Percentiles rank a stretch among this genome's conserved stretches.
Evolutionary conservation across 1,140 invertebrate genomes (phyloP).

Genomic region (Drosophila ficusphila): DNA sequence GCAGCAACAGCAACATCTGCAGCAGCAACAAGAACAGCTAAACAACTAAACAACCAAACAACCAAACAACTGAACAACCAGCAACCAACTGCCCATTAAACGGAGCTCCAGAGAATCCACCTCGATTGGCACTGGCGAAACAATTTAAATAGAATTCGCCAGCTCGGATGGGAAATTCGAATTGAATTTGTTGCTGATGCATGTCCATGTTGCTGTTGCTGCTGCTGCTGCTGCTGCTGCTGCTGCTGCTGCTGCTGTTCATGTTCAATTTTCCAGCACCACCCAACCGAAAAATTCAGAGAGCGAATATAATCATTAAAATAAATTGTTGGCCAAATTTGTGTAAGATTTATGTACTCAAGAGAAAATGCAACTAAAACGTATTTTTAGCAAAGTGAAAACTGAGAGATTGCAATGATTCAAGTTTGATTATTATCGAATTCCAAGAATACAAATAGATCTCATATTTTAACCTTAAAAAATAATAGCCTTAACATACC

Average conservation of each 20-base stretch:
- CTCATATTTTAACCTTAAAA: too few species aligned
- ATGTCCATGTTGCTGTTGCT: constrained; percentile 30
- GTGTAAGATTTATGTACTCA: neutral
- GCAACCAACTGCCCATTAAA: constrained; percentile 55
- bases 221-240: too few species aligned
- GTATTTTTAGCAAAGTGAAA: neutral
- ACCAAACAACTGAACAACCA: constrained; percentile 3
- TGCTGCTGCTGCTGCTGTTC: too few species aligned
- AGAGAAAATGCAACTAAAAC: neutral
- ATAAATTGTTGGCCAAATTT: neutral
- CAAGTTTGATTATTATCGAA: too few species aligned
- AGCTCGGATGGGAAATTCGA: constrained; percentile 54
- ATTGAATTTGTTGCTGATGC: constrained; percentile 55
- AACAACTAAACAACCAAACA: neutral
- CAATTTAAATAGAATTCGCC: constrained; percentile 64
- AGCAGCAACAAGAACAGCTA: constrained; percentile 3
- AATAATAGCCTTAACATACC: too few species aligned
- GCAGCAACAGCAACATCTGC: constrained; percentile 23
- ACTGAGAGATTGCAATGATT: neutral
- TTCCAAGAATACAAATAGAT: too few species aligned
- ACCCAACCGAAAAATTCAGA: neutral
- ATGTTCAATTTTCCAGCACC: constrained; percentile 35
- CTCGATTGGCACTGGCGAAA: constrained; percentile 36
- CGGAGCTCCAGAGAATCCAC: constrained; percentile 37
- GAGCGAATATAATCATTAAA: neutral